Base-by-base conservation (phyloP, 2,888 invertebrate species). In the Ochropleura plecta region DNA sequence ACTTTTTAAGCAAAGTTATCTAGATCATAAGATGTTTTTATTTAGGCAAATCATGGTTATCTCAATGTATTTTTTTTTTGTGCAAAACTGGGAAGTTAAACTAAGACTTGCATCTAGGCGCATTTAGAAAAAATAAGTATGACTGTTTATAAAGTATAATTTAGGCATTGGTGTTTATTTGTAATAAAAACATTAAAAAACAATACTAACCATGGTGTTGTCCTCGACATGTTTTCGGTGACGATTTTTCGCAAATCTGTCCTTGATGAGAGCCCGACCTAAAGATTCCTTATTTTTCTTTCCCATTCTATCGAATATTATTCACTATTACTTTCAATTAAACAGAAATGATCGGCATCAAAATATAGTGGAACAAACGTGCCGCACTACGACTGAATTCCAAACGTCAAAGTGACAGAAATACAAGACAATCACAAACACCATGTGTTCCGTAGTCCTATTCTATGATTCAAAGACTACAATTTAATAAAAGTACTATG, bases 241-340 rank as follows among this genome's bases (percentile, higher is more conserved):
- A 62, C 97, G 97, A 68, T 97, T 96, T 80, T 97, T 97, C 0
- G 98, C 97, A 91, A 98, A 98, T 86, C 98, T 97, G 90, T 98
- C 97, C 91, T 97, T 98, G 57, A 98, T 98, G 59, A 98, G 95
- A 0, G 98, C 96, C 75, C 98, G 97, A 0, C 98, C 98, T 65
- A 98, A 95, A 53, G 94, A 93, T 71, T 96, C 94, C 93, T 98
- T 98, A 88, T 97, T 97, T 91, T 98, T 98, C 92, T 98, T 98
- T 18, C 98, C 98, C 98, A 98, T 98, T 82, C 49, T 76, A 46
- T 55, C 65, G 6, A 48, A 55, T 10, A 40, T 12, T 18, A 30
- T 12, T 9, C 2, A 68, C 20, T 66, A 44, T 57, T 64, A 82
- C 6, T 12, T 57, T 65, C 3, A 73, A 59, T 77, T 10, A n/a